phyloP scores from a whole-genome alignment of 2,888 invertebrate genomes.

The Amblyjoppa fuscipennis region DNA sequence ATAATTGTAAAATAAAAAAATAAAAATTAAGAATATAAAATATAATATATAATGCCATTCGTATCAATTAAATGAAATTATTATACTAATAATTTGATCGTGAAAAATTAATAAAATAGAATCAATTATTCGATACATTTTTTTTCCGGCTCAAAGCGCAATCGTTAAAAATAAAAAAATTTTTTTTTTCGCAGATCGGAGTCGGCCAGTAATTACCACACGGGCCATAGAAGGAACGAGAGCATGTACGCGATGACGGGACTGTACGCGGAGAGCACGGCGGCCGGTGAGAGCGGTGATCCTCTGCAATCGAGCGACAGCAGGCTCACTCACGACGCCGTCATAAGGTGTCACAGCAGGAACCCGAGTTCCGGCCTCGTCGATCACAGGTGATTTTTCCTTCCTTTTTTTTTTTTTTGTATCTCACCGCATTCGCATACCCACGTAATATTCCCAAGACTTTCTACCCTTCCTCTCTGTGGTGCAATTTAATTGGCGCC shows the following conservation, averaged over 20 bases:
- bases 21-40: no score
- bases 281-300: conserved; percentile 85
- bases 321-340: conserved; percentile 83
- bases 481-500: background rate
- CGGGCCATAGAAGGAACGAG: conserved; percentile 91
- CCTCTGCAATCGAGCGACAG: conserved; percentile 80
- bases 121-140: no score
- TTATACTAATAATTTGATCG: no score
- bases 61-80: no score
- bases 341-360: conserved; percentile 92
- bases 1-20: no score
- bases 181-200: conserved; percentile 77
- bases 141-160: no score
- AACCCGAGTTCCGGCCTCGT: conserved; percentile 92
- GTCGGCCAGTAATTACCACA: conserved; percentile 83
- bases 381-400: conserved; percentile 87
- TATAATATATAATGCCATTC: no score
- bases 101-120: no score
- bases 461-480: background rate
- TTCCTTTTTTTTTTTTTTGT: background rate
- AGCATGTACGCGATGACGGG: conserved; percentile 96
- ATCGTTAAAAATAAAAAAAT: background rate
- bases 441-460: background rate
- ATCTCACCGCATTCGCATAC: background rate
- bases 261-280: conserved; percentile 91